Base-by-base conservation (phyloP, 2,113 vertebrate species). In the Greenwoodochromis staneri region DNA sequence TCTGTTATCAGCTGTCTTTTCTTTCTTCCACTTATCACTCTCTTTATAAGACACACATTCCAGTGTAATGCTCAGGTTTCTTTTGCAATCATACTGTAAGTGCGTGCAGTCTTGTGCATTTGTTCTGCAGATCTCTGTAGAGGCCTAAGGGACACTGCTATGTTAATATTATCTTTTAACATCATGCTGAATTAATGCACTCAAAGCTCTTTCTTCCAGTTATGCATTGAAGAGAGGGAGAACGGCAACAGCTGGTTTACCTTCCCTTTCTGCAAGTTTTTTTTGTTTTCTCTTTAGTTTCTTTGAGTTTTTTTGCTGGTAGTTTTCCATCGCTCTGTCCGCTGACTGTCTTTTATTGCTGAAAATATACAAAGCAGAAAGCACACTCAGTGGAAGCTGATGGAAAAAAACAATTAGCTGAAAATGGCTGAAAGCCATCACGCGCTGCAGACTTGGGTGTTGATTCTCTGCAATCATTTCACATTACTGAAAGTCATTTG, bases 91-190 rank as follows among this genome's bases (percentile, higher is more conserved):
- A 63, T 80, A 31, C 24, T 21, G 63, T 78, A 57, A 61, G 85
- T 57, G 86, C 31, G 10, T 86, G 84, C 31, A 57, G 84, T 53
- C 45, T 49, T 27, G 57, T 81, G 42, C 71, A 59, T 34, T 51
- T 82, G 90, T 21, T 86, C 55, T 92, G 81, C 82, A 31, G 88
- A 88, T 84, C 55, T 89, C 57, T 81, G 85, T 49, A 8, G 34
- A 88, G 85, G 88, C 92, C 89, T 91, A 1, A 87, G 92, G 92
- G 92, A 93, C 88, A 69, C 55, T 55, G 87, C 54, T 88, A 69
- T 91, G 89, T 92, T 93, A 94, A 94, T 94, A 93, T 94, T 95
- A 87, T 91, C 93, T 91, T 90, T 86, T 84, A 81, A 89, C 61
- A 49, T 55, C 55, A 54, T 51, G 59, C 85, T 84, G 89, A 90